Evolutionary conservation across 2,113 vertebrate species (phyloP), one percentile per base, ranked within the genome.

Genomic region (Oncorhynchus tshawytscha): DNA sequence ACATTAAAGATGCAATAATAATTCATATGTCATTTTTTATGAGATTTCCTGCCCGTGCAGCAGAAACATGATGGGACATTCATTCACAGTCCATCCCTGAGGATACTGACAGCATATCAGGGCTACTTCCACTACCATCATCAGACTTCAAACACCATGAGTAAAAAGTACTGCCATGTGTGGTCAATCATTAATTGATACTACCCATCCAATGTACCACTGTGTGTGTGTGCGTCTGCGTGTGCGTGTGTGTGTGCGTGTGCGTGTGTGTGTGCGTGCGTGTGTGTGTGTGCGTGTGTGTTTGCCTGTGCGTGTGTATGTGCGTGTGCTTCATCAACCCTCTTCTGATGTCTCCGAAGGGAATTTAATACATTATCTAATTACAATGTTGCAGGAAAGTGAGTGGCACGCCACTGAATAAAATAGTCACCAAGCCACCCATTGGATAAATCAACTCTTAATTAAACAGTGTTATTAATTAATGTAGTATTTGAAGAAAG

Each of bases 381-480:
- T 75, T 82, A 77, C 67, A 82, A 82, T 62, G 39, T 45, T 12
- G 39, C 9, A 45, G 76, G 67, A 70, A 84, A 85, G 78, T 69
- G 57, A n/a, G 5, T 6, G 57, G 48, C 73, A 76, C 65, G 7
- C 67, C 51, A 22, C 74, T 27, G 67, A 31, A 67, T 59, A 16
- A 67, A 84, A 71, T 66, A 88, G 78, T 82, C 77, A 79, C 81
- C 83, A 73, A 74, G 29, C 69, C 82, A 72, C 72, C 20, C 69
- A 77, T 62, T 70, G 76, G 57, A 84, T 87, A 70, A 88, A 82
- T 86, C 80, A 69, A 79, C 62, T 27, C 79, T 90, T 89, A 90
- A 92, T 91, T 90, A 91, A 89, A 64, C 25, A 84, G 82, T 86
- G 80, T 79, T 81, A 82, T 84, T 87, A 85, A 92, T 90, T 90